Conservation (phyloP, 2,888 invertebrate genomes). For the Meghimatium bilineatum region DNA sequence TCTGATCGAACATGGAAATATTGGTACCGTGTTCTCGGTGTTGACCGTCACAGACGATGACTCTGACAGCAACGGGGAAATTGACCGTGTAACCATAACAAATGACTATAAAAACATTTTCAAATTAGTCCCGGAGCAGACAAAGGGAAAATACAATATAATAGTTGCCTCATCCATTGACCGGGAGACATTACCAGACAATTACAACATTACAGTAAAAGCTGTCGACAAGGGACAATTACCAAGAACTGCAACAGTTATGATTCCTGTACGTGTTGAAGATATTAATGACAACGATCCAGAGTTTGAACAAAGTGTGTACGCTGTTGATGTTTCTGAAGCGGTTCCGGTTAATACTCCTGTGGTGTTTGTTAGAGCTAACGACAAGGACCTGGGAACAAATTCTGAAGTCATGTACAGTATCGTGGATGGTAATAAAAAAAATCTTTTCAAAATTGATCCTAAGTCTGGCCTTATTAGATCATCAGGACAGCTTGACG, state of each 20-base stretch:
- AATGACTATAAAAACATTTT: conserved; percentile 93
- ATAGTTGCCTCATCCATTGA: conserved; percentile 87
- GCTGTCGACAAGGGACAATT: conserved; percentile 87
- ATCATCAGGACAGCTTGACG: conserved; percentile 89
- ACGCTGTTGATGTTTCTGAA: conserved; percentile 91
- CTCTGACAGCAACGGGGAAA: conserved; percentile 88
- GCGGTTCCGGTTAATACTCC: conserved; percentile 92
- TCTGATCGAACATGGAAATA: conserved; percentile 87
- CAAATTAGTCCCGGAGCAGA: conserved; percentile 82
- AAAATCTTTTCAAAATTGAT: conserved; percentile 90
- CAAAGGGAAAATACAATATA: conserved; percentile 81
- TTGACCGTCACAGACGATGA: conserved; percentile 90
- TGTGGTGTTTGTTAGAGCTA: conserved; percentile 81
- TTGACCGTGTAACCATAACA: conserved; percentile 82
- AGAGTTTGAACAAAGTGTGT: conserved; percentile 83
- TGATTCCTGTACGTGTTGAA: conserved; percentile 87
- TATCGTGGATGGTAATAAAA: conserved; percentile 88
- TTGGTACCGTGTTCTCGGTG: conserved; percentile 87
- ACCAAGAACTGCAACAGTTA: conserved; percentile 66
- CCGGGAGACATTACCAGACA: conserved; percentile 86
- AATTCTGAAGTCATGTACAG: conserved; percentile 90
- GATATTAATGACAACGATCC: conserved; percentile 92
- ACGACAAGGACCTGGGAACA: conserved; percentile 88
- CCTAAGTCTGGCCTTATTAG: conserved; percentile 92
- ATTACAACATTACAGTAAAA: conserved; percentile 90